Evolutionary conservation across 2,113 vertebrate species (phyloP).

Genomic region (Callipepla squamata): DNA sequence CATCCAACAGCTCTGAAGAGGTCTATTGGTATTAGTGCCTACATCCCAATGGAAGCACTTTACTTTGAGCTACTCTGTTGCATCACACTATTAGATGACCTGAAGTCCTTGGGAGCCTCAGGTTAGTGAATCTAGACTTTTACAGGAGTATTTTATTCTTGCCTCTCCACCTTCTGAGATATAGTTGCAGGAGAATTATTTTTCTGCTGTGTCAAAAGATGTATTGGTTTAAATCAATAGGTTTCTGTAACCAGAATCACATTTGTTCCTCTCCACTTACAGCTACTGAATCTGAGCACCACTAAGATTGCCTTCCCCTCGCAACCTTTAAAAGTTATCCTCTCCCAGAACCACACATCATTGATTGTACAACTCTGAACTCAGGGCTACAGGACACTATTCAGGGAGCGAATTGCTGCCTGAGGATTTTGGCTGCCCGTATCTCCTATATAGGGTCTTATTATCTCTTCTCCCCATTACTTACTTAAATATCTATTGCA

Average conservation of each 20-base stretch:
- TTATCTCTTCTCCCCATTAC: background rate
- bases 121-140: slow-evolving; percentile 27
- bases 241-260: slow-evolving; percentile 10
- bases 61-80: slow-evolving; percentile 25
- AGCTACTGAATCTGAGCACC: background rate
- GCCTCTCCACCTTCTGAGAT: background rate
- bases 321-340: background rate
- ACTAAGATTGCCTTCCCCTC: background rate
- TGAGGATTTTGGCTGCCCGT: background rate
- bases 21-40: background rate
- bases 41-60: slow-evolving; percentile 2
- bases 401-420: background rate
- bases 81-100: slow-evolving; percentile 49
- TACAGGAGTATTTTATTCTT: background rate
- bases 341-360: background rate
- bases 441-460: background rate
- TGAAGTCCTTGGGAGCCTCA: slow-evolving; percentile 16
- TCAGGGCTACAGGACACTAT: background rate
- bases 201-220: slow-evolving; percentile 11
- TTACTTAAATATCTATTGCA: background rate
- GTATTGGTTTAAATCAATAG: slow-evolving; percentile 26
- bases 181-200: slow-evolving; percentile 1
- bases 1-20: slow-evolving; percentile 18
- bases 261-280: background rate
- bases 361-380: background rate